Percentiles rank a stretch among this genome's conserved stretches.
Conservation (phyloP, 2,888 invertebrate genomes). For the Agrotis clavis region DNA sequence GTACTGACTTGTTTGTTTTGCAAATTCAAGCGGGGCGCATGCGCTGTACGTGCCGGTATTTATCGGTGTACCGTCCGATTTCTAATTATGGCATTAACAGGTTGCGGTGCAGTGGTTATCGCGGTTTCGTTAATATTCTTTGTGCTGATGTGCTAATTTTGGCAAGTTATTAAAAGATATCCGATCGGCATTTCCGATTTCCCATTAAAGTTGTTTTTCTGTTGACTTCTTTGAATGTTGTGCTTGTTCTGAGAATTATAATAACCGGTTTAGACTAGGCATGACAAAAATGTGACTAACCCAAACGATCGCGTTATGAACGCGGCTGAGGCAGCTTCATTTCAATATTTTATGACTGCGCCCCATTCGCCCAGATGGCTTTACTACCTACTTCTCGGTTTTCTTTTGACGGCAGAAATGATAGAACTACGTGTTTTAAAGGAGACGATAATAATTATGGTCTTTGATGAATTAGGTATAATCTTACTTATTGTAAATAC, state of each 20-base stretch:
- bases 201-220: slow-evolving; percentile 41
- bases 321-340: slow-evolving; percentile 21
- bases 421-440: background rate
- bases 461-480: slow-evolving; percentile 17
- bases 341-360: slow-evolving; percentile 39
- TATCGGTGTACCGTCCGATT: slow-evolving; percentile 69
- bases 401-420: slow-evolving; percentile 17
- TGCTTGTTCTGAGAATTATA: slow-evolving; percentile 28
- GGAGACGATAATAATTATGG: background rate
- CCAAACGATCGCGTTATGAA: slow-evolving; percentile 30
- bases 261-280: slow-evolving; percentile 43
- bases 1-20: slow-evolving; percentile 68
- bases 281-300: slow-evolving; percentile 50
- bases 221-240: slow-evolving; percentile 12
- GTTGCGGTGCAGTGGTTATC: slow-evolving; percentile 57
- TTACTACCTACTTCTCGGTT: slow-evolving; percentile 22
- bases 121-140: slow-evolving; percentile 60
- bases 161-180: slow-evolving; percentile 42
- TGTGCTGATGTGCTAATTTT: slow-evolving; percentile 48
- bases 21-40: slow-evolving; percentile 70
- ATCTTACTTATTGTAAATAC: too few relatives aligned
- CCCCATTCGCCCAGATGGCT: slow-evolving; percentile 27
- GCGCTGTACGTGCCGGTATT: slow-evolving; percentile 73
- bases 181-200: slow-evolving; percentile 55
- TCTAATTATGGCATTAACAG: slow-evolving; percentile 72